Percentiles rank a stretch among this genome's conserved stretches.
Evolutionary conservation across 1,140 invertebrate genomes (phyloP).

Genomic region (Heliothis virescens): DNA sequence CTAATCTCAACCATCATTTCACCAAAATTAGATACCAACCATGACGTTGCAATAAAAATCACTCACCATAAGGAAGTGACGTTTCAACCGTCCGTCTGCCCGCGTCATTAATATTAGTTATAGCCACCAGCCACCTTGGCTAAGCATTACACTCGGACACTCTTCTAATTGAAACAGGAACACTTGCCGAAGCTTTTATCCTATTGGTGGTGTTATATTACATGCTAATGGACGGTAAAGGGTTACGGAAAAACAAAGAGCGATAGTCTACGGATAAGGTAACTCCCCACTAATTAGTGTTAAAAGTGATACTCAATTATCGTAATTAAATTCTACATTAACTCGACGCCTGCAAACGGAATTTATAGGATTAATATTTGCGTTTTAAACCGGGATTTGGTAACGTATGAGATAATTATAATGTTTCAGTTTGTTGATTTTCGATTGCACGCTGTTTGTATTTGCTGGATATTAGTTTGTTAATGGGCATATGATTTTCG

Average conservation of each 20-base stretch:
- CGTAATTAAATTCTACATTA: conserved; percentile 24
- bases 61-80: conserved; percentile 33
- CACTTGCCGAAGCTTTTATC: conserved; percentile 63
- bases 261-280: not conserved
- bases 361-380: conserved; percentile 14
- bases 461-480: not conserved
- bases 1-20: not conserved
- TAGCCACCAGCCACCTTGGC: conserved; percentile 11
- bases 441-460: conserved; percentile 9
- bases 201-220: conserved; percentile 66
- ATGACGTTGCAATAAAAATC: conserved; percentile 39
- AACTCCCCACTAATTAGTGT: conserved; percentile 20
- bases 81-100: conserved; percentile 48
- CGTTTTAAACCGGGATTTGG: conserved; percentile 7
- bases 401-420: conserved; percentile 10
- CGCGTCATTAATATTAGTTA: conserved; percentile 45
- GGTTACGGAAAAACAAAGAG: conserved; percentile 55
- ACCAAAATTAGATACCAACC: conserved; percentile 24
- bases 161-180: conserved; percentile 66
- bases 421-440: conserved; percentile 23
- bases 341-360: not conserved
- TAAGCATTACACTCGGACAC: conserved; percentile 55
- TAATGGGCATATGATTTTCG: not conserved
- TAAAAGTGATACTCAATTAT: conserved; percentile 40
- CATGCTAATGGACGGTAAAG: conserved; percentile 64